phyloP scores from a whole-genome alignment of 2,113 vertebrate genomes.

The Castor canadensis region DNA sequence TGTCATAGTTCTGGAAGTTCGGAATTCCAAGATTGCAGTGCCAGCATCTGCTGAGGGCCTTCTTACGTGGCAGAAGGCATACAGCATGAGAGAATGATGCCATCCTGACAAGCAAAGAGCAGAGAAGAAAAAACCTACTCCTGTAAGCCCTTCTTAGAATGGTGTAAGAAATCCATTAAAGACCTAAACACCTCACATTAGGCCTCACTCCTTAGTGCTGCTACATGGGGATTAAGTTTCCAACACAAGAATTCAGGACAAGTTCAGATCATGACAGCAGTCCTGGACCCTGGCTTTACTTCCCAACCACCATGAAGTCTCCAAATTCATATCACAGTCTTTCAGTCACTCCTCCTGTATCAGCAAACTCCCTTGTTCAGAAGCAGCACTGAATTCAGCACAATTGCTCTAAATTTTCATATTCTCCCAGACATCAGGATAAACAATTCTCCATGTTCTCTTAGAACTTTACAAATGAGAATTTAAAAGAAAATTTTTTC shows the following conservation, averaged over 20 bases:
- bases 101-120: too few relatives aligned
- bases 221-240: background rate
- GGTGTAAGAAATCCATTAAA: background rate
- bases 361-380: background rate
- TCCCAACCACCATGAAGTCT: background rate
- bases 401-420: background rate
- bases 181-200: background rate
- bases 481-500: background rate
- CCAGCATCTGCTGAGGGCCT: background rate
- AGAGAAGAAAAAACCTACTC: too few relatives aligned
- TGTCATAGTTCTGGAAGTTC: background rate
- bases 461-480: background rate
- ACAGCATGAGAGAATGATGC: too few relatives aligned
- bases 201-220: background rate
- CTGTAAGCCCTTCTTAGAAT: background rate
- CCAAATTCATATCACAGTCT: background rate
- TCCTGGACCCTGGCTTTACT: background rate
- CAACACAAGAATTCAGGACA: background rate
- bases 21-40: background rate
- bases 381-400: background rate
- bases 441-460: background rate
- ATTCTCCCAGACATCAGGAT: background rate
- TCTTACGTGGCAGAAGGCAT: background rate
- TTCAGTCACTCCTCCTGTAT: background rate
- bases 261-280: background rate